phyloP scores from a whole-genome alignment of 2,113 vertebrate genomes.

The Ondatra zibethicus region DNA sequence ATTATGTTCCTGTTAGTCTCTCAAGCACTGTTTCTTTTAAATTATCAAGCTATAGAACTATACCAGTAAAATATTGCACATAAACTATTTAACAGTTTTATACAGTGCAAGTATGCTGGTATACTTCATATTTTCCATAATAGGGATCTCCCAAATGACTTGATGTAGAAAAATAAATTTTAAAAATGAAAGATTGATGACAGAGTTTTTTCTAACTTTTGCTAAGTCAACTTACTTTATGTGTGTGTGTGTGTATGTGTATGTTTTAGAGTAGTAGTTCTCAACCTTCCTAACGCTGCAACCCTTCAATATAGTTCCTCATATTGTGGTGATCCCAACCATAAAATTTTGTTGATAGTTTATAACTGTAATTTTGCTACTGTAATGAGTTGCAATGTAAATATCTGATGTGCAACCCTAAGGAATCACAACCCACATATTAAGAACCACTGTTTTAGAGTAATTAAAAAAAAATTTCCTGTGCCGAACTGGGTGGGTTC shows the following conservation, averaged over 20 bases:
- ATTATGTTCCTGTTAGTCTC: background rate
- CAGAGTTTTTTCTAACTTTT: slow-evolving; percentile 3
- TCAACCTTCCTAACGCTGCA: background rate
- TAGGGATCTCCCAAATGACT: background rate
- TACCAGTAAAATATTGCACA: slow-evolving; percentile 3
- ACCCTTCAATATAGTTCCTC: background rate
- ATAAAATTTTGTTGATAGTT: background rate
- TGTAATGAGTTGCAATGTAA: background rate
- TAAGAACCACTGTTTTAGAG: background rate
- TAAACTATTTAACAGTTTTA: slow-evolving; percentile 15
- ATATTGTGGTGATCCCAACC: background rate
- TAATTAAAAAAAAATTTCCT: background rate
- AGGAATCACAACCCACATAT: background rate
- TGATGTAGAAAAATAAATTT: background rate
- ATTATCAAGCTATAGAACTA: background rate
- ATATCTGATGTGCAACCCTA: background rate
- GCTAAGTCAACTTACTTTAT: slow-evolving; percentile 37
- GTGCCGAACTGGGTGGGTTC: background rate
- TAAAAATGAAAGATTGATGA: slow-evolving; percentile 22
- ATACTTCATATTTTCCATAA: background rate
- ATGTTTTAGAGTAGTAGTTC: background rate
- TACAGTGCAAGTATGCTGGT: background rate
- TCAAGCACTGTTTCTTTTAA: background rate
- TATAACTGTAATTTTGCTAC: background rate
- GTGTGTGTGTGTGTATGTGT: too few species aligned